phyloP scores from a whole-genome alignment of 2,797 vertebrate species.

The Apodemus agrarius region DNA sequence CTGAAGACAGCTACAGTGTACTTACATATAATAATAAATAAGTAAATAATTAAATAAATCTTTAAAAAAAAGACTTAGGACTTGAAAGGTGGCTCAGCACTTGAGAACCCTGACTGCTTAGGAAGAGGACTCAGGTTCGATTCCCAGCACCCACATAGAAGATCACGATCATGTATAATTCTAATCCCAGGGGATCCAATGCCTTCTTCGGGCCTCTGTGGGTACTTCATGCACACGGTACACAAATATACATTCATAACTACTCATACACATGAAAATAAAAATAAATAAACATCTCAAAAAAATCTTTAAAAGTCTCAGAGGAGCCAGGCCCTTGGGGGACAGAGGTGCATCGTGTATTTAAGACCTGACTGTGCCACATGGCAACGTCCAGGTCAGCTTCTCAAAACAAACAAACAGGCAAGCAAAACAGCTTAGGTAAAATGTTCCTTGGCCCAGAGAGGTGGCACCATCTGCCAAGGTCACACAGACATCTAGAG shows the following conservation, averaged over 20 bases:
- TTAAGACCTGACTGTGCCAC: background rate
- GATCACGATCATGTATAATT: background rate
- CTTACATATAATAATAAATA: too few relatives aligned
- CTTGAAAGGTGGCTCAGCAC: background rate
- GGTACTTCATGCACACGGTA: background rate
- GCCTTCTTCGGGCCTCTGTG: background rate
- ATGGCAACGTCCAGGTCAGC: background rate
- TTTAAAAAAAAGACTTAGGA: too few relatives aligned
- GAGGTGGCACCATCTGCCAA: slow-evolving; percentile 43
- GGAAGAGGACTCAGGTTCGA: background rate
- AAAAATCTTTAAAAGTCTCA: background rate
- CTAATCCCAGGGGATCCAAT: background rate
- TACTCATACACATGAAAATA: background rate
- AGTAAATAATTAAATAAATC: too few relatives aligned
- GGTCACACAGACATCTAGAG: background rate
- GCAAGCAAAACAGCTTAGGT: background rate
- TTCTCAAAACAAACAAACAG: background rate
- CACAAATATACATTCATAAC: background rate
- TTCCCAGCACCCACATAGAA: background rate
- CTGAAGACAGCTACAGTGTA: too few relatives aligned
- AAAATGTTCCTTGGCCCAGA: slow-evolving; percentile 29
- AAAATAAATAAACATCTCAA: background rate
- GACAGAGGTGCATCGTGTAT: background rate
- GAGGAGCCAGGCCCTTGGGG: background rate
- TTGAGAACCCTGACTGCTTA: background rate